These are phyloP conservation scores for Arctia plantaginis DNA, from an alignment of 2,888 invertebrate species.

Conservation along the genomic window DNA sequence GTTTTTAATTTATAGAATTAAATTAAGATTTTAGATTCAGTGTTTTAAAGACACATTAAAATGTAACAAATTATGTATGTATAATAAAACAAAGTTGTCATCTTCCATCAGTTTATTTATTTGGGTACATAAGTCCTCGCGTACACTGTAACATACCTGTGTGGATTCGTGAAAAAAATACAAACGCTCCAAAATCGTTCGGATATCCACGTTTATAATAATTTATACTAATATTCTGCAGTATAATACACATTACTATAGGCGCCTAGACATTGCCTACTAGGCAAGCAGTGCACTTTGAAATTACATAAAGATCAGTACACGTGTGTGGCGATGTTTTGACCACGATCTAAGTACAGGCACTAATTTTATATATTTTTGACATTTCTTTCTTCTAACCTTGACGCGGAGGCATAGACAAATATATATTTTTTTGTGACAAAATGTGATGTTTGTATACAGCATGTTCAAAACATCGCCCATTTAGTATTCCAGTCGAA, in stretches of 20 bases:
- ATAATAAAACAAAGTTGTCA: conserved; percentile 40
- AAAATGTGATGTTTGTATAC: conserved; percentile 11
- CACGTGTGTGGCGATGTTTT: conserved; percentile 23
- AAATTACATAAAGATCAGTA: conserved; percentile 43
- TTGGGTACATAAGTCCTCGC: conserved; percentile 72
- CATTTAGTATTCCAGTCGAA: conserved; percentile 24
- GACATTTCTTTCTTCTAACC: background rate
- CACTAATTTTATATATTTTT: conserved; percentile 6
- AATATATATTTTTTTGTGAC: conserved; percentile 12
- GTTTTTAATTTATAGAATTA: background rate
- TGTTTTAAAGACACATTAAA: background rate
- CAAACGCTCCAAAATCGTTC: conserved; percentile 64
- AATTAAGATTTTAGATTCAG: background rate
- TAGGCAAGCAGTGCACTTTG: conserved; percentile 35
- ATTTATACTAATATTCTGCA: conserved; percentile 51
- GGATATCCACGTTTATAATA: conserved; percentile 49
- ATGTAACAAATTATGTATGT: background rate
- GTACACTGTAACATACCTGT: conserved; percentile 64
- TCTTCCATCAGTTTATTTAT: conserved; percentile 72
- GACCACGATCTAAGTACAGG: conserved; percentile 18
- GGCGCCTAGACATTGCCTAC: conserved; percentile 25
- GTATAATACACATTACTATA: conserved; percentile 48
- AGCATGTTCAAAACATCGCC: conserved; percentile 28
- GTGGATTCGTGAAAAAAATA: conserved; percentile 73
- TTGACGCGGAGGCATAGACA: background rate